Percentiles rank a stretch among this genome's conserved stretches.
Evolutionary conservation across 2,797 vertebrate species (phyloP).

Genomic region (Enteromius afrohamiltoni): DNA sequence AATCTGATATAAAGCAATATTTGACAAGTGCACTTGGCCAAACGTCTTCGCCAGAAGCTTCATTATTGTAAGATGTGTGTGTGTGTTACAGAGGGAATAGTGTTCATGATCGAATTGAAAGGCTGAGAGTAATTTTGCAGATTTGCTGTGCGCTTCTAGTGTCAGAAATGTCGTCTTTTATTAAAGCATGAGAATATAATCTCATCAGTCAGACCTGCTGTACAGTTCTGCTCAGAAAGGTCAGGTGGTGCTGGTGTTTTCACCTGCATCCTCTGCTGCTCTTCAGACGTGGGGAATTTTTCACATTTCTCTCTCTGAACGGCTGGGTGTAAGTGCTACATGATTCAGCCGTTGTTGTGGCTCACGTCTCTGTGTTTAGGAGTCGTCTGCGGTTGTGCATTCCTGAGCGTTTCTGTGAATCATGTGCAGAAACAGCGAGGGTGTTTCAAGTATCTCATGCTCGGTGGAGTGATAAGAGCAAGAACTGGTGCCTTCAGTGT

Average conservation of each 20-base stretch:
- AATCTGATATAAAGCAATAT: too few species aligned
- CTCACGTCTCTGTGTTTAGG: slow-evolving; percentile 1
- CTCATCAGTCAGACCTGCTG: neutral
- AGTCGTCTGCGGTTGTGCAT: neutral
- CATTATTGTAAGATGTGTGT: too few species aligned
- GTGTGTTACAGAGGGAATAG: too few species aligned
- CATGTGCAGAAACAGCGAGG: neutral
- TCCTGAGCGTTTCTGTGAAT: neutral
- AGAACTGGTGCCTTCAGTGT: slow-evolving; percentile 43
- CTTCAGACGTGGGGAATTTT: neutral
- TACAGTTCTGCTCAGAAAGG: neutral
- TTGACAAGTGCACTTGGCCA: too few species aligned
- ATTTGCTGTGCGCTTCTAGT: too few species aligned
- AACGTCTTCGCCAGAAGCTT: too few species aligned
- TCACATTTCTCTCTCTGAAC: neutral
- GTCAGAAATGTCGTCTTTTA: neutral
- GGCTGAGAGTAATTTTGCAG: neutral
- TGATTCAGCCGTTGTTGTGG: slow-evolving; percentile 26
- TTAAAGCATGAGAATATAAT: neutral
- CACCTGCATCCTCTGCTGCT: neutral
- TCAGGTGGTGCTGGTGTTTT: neutral
- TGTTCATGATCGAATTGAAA: too few species aligned
- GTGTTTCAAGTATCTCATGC: slow-evolving; percentile 37
- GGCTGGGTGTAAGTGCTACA: neutral
- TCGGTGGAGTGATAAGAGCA: slow-evolving; percentile 53